Base-by-base conservation (phyloP, 2,113 vertebrate species). In the Phoenicopterus ruber region DNA sequence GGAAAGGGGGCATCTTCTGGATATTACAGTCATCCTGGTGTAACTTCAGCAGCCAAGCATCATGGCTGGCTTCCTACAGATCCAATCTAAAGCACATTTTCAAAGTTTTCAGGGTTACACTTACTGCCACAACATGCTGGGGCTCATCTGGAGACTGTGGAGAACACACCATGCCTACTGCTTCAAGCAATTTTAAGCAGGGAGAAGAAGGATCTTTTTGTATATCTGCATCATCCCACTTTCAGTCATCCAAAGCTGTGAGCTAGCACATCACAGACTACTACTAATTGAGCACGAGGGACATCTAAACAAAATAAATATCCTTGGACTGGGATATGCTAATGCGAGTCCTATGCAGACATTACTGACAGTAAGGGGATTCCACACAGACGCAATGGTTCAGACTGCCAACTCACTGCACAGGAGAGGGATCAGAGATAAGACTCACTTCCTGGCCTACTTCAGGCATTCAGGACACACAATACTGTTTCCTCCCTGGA, bases 81-180 rank as follows among this genome's bases (percentile, higher is more conserved):
- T 36, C n/a, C 5, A 1, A 79, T 9, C 42, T 21, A 57, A 8
- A 29, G 17, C 19, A 42, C 0, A 0, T 36, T 85, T 49, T 61
- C 32, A 31, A 62, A 31, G 36, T 38, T 82, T 93, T 19, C 5
- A 24, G 28, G 9, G 17, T 52, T 61, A 54, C 7, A 7, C 7
- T 59, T 46, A 59, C 26, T 69, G 24, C 7, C 49, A 61, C 24
- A 72, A 14, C 19, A 29, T 6, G 12, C 13, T 0, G 0, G 22
- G 13, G 22, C n/a, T 84, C 31, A 81, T 26, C 7, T 3, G 7
- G 49, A 57, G 47, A 24, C 6, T 59, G 17, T 3, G 10, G 25
- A 90, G 9, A 61, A 32, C 34, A 79, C 7, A 7, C 13, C 1
- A 1, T 40, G 38, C 47, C 67, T 57, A 55, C 28, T 34, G 58